Evolutionary conservation across 2,797 vertebrate genomes (phyloP).

Genomic region (Bovichtus diacanthus): DNA sequence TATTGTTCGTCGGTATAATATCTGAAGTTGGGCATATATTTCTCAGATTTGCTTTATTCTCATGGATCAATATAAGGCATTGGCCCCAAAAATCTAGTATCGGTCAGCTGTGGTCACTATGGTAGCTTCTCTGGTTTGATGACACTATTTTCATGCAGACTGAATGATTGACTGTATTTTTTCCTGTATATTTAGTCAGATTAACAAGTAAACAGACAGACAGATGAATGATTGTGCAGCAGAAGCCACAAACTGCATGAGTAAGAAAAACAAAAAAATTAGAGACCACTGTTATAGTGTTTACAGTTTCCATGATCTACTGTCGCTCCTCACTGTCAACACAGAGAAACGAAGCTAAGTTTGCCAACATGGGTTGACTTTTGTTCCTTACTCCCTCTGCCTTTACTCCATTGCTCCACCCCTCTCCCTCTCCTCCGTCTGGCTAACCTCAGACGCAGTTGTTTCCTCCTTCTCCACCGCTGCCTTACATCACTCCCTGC

Average conservation of each 20-base stretch:
- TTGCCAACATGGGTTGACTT: conserved; percentile 51
- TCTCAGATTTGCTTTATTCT: neutral
- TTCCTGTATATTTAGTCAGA: neutral
- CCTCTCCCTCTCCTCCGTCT: conserved; percentile 72
- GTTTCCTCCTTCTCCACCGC: conserved; percentile 81
- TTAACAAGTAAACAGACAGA: neutral
- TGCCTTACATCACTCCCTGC: conserved; percentile 81
- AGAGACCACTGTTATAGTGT: conserved; percentile 18
- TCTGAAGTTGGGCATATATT: neutral
- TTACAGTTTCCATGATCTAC: conserved; percentile 56
- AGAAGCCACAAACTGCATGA: conserved; percentile 28
- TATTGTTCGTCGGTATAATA: neutral
- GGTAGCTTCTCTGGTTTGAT: conserved; percentile 4
- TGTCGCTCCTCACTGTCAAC: conserved; percentile 39
- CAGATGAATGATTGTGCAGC: conserved; percentile 25
- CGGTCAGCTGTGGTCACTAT: neutral
- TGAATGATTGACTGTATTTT: neutral
- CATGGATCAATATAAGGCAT: neutral
- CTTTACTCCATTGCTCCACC: conserved; percentile 43
- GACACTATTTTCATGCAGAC: neutral
- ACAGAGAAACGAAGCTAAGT: conserved; percentile 34
- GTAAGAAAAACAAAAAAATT: neutral
- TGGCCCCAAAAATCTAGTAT: neutral
- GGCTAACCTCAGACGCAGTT: conserved; percentile 83
- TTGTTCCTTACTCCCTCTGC: conserved; percentile 23